Percentiles rank a stretch among this genome's conserved stretches.
phyloP scores from a whole-genome alignment of 1,140 invertebrate genomes.

The Trichogramma pretiosum region DNA sequence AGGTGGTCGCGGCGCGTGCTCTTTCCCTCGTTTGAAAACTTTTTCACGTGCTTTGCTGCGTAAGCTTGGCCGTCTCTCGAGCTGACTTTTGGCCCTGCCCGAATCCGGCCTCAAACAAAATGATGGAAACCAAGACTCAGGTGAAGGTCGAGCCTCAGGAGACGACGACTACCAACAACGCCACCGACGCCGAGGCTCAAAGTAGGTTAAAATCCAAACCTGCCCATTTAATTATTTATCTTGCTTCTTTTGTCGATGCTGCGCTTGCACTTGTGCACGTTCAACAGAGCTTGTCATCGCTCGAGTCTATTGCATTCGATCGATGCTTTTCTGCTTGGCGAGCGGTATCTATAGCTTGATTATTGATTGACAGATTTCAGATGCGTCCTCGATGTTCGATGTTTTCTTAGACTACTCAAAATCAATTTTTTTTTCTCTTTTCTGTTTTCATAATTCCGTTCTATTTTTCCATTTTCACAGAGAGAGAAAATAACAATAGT shows the following conservation, averaged over 20 bases:
- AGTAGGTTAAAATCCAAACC: constrained; percentile 18
- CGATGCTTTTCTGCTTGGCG: too few species aligned
- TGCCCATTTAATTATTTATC: background rate
- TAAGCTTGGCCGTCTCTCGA: too few species aligned
- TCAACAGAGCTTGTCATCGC: too few species aligned
- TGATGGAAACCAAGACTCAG: constrained; percentile 15
- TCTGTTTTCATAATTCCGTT: background rate
- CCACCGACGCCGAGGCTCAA: constrained; percentile 14
- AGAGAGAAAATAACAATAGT: constrained; percentile 11
- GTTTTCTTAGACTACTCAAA: background rate
- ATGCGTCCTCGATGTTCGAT: background rate
- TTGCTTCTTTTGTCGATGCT: too few species aligned
- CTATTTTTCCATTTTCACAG: constrained; percentile 7
- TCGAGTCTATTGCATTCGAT: too few species aligned
- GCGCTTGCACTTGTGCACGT: too few species aligned
- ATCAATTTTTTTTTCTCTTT: background rate
- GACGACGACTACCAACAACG: background rate
- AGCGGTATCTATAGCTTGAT: too few species aligned
- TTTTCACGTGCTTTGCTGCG: too few species aligned
- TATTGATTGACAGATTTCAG: too few species aligned
- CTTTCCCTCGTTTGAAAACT: background rate
- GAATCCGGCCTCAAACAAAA: too few species aligned
- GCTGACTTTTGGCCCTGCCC: too few species aligned
- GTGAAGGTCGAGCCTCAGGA: constrained; percentile 15
- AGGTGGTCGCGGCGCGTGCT: constrained; percentile 6